These are phyloP conservation scores for Pheosia gnoma DNA, from an alignment of 2,888 invertebrate genomes.

Conservation along the genomic window DNA sequence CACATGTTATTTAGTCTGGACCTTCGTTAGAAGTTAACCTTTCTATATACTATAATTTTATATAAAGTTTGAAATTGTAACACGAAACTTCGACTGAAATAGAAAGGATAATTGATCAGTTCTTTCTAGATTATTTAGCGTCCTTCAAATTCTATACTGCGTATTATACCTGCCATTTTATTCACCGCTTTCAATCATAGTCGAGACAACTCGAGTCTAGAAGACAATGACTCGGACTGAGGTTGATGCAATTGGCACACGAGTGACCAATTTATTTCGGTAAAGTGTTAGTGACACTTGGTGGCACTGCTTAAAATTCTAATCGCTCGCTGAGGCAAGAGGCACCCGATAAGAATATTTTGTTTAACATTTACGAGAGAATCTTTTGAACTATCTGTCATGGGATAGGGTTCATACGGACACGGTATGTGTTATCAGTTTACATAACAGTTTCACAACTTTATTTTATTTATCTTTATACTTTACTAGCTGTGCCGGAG, in stretches of 20 bases:
- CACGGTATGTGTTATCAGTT: constrained; percentile 4
- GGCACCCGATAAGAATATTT: constrained; percentile 30
- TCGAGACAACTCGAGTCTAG: constrained; percentile 21
- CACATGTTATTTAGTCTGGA: too few relatives aligned
- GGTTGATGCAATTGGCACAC: constrained; percentile 35
- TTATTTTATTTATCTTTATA: not conserved
- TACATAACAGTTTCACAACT: constrained; percentile 1
- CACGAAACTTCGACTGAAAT: not conserved
- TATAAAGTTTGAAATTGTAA: too few relatives aligned
- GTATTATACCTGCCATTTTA: constrained; percentile 7
- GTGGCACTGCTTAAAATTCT: constrained; percentile 32
- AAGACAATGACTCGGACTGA: constrained; percentile 29
- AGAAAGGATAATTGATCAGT: constrained; percentile 2
- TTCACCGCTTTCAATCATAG: constrained; percentile 31
- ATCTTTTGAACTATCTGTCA: not conserved
- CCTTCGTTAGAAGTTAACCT: too few relatives aligned
- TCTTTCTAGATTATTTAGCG: not conserved
- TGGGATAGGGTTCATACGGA: not conserved
- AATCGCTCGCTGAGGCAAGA: constrained; percentile 27
- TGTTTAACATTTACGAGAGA: not conserved
- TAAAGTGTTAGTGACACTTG: constrained; percentile 31
- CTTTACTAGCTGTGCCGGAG: too few relatives aligned
- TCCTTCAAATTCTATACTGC: not conserved
- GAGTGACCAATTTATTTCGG: constrained; percentile 32
- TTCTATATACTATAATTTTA: too few relatives aligned